Evolutionary conservation across 2,888 invertebrate species (phyloP), one percentile per base, ranked within the genome.

Genomic region (Agrochola circellaris): DNA sequence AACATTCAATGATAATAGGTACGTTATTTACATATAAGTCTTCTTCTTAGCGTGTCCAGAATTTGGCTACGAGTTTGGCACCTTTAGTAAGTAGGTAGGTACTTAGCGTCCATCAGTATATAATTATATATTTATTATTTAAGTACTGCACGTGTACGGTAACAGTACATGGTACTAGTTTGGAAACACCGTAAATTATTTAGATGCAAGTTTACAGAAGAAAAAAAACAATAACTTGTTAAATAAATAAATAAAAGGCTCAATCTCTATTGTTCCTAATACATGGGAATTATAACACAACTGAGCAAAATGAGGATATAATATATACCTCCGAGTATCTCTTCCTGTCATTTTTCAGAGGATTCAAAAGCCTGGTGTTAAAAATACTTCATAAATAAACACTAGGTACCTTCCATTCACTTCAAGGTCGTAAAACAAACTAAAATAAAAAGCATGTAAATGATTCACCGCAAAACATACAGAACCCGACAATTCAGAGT

Each of bases 401-500:
- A 23, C 20, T 26, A 26, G n/a, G n/a, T n/a, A 65, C 26, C 11
- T 34, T 30, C 15, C 15, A 11, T n/a, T n/a, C 6, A 61, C 48
- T 54, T 64, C 75, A 81, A 72, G 51, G 68, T 38, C 51, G 54
- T 64, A 68, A 76, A 77, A 51, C 15, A 17, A 17, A 17, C 15
- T 9, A 65, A 26, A 64, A 45, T 51, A 62, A 60, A 78, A 58
- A 45, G 3, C 34, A 76, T 74, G 42, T 34, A 64, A 73, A 73
- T 68, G 45, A 79, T 71, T 48, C 61, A 77, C 38, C 48, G n/a
- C 68, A 80, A 74, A 71, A 79, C 73, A 74, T 61, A 85, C 85
- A 68, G 71, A 62, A 73, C 60, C 78, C 67, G 72, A 69, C 77
- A 82, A 87, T 89, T 88, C 84, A 71, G 81, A 82, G 86, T 84